Conservation (phyloP, 2,113 vertebrate genomes). For the Cyprinodon tularosa region DNA sequence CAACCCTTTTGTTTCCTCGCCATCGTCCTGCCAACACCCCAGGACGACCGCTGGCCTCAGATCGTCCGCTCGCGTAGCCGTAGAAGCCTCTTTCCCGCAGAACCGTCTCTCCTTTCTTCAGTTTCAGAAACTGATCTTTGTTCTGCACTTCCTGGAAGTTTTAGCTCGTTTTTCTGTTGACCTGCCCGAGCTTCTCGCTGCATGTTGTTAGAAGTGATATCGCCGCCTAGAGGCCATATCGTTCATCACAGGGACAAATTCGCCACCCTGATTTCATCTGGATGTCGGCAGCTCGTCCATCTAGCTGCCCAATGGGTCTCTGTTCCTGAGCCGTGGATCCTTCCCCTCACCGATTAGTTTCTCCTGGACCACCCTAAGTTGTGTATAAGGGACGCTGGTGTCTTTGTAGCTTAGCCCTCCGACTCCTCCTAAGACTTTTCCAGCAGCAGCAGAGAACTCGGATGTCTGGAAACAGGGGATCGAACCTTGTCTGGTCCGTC, state of each 20-base stretch:
- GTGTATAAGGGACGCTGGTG: conserved; percentile 33
- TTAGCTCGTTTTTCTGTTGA: not conserved
- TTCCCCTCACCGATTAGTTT: conserved; percentile 35
- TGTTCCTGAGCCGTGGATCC: not conserved
- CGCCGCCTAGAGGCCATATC: not conserved
- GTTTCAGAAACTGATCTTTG: not conserved
- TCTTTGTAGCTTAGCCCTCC: conserved; percentile 26
- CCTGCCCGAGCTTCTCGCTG: conserved; percentile 21
- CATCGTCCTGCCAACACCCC: not conserved
- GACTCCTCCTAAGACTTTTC: conserved; percentile 23
- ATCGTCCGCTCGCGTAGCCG: conserved; percentile 24
- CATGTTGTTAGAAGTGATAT: conserved; percentile 35
- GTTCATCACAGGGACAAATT: not conserved
- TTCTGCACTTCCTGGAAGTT: not conserved
- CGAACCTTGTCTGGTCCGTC: conserved; percentile 27
- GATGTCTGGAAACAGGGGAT: conserved; percentile 29
- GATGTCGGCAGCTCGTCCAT: not conserved
- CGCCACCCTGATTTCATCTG: not conserved
- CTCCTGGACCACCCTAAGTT: conserved; percentile 58
- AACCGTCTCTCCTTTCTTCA: not conserved
- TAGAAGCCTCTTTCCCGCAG: conserved; percentile 43
- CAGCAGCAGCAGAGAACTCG: conserved; percentile 2
- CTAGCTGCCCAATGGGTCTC: not conserved
- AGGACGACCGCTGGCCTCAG: not conserved
- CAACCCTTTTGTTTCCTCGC: not conserved